phyloP scores from a whole-genome alignment of 1,140 invertebrate species.

The Plodia interpunctella region DNA sequence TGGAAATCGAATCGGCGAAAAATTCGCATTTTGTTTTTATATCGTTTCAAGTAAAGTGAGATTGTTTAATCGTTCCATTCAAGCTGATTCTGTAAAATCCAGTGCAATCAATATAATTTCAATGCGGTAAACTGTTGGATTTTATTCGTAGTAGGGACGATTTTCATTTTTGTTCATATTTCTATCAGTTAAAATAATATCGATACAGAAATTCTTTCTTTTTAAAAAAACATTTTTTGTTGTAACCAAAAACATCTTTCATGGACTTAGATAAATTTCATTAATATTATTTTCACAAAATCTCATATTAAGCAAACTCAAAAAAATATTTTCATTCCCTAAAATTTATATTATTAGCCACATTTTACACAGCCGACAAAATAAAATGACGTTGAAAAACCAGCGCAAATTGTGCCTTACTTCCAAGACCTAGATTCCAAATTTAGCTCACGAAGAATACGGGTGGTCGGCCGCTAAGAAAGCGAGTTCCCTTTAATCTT shows the following conservation, averaged over 20 bases:
- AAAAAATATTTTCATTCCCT: too few species aligned
- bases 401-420: constrained; percentile 19
- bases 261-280: too few species aligned
- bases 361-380: neutral
- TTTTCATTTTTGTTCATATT: too few species aligned
- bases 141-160: neutral
- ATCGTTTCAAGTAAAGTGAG: neutral
- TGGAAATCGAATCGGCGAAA: constrained; percentile 3
- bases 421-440: constrained; percentile 53
- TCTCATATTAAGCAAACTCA: too few species aligned
- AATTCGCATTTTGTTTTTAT: neutral
- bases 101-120: neutral
- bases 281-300: too few species aligned
- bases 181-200: too few species aligned
- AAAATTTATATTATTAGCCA: neutral
- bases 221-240: too few species aligned
- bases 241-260: too few species aligned
- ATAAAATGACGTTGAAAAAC: constrained; percentile 4
- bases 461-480: constrained; percentile 43
- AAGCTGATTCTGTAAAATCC: neutral
- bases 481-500: constrained; percentile 71
- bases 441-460: constrained; percentile 54
- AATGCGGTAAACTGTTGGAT: neutral
- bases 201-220: too few species aligned
- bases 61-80: neutral